Conservation (phyloP, 1,140 invertebrate genomes). For the Reticulitermes speratus region DNA sequence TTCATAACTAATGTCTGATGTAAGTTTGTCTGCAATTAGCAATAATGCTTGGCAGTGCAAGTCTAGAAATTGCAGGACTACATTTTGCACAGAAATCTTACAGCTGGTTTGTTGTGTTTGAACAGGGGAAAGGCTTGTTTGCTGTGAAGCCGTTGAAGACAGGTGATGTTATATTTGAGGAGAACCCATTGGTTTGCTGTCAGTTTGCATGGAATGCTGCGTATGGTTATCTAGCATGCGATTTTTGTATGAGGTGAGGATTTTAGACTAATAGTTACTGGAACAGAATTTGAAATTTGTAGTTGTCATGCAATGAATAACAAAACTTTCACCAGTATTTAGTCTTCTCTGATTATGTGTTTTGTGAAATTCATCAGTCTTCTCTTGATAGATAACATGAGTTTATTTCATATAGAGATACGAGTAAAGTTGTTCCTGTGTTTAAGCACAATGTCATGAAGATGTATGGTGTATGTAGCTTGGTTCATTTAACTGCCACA, state of each 20-base stretch:
- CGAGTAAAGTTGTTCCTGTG: no score
- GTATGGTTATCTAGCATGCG: constrained; percentile 87
- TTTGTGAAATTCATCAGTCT: background rate
- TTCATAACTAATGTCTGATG: background rate
- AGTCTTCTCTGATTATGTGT: background rate
- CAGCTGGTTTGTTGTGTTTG: background rate
- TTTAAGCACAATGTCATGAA: no score
- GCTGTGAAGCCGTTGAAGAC: constrained; percentile 66
- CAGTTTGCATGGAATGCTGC: constrained; percentile 93
- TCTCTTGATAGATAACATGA: no score
- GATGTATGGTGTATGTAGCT: no score
- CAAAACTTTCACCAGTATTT: background rate
- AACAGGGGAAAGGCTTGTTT: constrained; percentile 82
- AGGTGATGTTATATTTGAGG: constrained; percentile 82
- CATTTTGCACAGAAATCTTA: background rate
- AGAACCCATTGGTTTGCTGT: constrained; percentile 69
- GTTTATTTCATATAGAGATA: no score
- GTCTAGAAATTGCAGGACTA: background rate
- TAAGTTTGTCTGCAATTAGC: background rate
- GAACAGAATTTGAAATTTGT: background rate
- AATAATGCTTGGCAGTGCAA: background rate
- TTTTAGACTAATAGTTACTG: no score
- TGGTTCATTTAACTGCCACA: no score
- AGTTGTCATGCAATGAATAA: background rate
- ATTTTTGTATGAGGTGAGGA: constrained; percentile 78